A percentile compares a stretch with the other conserved stretches of the same genome.
Evolutionary conservation across 1,140 invertebrate species (phyloP).

Genomic region (Rhagoletis pomonella): DNA sequence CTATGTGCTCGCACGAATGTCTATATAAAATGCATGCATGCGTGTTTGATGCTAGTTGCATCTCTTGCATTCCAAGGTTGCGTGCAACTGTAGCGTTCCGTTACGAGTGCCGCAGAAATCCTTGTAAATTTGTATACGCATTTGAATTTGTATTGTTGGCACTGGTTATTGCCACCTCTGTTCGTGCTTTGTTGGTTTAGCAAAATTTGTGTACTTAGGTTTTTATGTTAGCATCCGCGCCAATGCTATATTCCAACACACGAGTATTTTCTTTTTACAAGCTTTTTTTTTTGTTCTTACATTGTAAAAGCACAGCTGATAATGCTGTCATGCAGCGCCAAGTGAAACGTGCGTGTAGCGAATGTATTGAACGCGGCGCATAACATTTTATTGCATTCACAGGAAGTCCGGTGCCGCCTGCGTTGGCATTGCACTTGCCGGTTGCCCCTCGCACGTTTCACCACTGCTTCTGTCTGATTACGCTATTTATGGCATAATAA

Average conservation of each 20-base stretch:
- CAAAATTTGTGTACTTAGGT: neutral
- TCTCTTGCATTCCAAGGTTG: constrained; percentile 41
- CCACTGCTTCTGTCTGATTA: constrained; percentile 29
- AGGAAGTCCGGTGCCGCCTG: neutral
- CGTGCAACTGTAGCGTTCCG: constrained; percentile 36
- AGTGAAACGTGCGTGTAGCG: neutral
- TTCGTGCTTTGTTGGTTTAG: constrained; percentile 29
- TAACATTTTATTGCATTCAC: constrained; percentile 1
- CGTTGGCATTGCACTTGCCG: constrained; percentile 5
- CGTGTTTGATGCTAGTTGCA: neutral
- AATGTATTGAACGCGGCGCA: neutral
- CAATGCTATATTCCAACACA: neutral
- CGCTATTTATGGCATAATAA: constrained; percentile 45
- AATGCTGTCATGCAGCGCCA: neutral
- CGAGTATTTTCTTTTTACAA: too few species aligned
- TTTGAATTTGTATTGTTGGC: constrained; percentile 38
- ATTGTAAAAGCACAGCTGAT: neutral
- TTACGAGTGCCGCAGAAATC: neutral
- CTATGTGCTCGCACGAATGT: neutral
- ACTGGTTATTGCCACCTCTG: constrained; percentile 34
- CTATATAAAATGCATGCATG: neutral
- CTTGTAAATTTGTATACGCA: constrained; percentile 31
- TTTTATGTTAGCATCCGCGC: constrained; percentile 6
- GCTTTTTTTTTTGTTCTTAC: neutral
- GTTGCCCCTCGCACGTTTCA: neutral